Evolutionary conservation across 2,113 vertebrate genomes (phyloP), one percentile per base, ranked within the genome.

Genomic region (Marmota monax): DNA sequence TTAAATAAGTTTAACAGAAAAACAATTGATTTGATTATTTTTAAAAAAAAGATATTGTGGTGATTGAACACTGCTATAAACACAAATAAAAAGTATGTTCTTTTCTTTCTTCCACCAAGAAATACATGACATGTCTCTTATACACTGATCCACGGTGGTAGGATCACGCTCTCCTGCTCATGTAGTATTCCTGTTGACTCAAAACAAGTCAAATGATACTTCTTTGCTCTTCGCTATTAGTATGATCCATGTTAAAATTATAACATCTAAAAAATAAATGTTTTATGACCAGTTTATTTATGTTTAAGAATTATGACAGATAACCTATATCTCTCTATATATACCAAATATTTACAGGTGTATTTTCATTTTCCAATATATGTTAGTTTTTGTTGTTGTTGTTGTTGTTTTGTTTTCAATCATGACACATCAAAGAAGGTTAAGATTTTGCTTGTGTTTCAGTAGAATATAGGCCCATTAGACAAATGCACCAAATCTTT

Each of bases 11-110:
- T 56, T 74, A 80, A 74, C 18, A 74, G 13, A 37, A 90, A 39
- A 48, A 7, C 72, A 51, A 79, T 92, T 92, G 1, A 90, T 80
- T 73, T 67, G 14, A 85, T 56, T 74, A 37, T 87, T 94, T 94
- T 69, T 34, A 91, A 72, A 80, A 65, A 4, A 91, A 87, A 51
- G 0, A 77, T 78, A 32, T 88, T 61, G 29, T 88, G 42, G 16
- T 70, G 16, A 70, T n/a, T 63, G 37, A 78, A n/a, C 10, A 65
- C 53, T 5, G 3, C 10, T 78, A 72, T 16, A 27, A 5, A 25
- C 45, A 34, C 53, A 70, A 77, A 61, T 3, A 82, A 70, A 56
- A 88, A 25, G 5, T 77, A 61, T 12, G 7, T 3, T 69, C 5
- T 13, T 61, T 63, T 23, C 23, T 88, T 88, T 82, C 90, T 82